phyloP scores from a whole-genome alignment of 1,140 invertebrate genomes.

The Philopotamus ludificatus region DNA sequence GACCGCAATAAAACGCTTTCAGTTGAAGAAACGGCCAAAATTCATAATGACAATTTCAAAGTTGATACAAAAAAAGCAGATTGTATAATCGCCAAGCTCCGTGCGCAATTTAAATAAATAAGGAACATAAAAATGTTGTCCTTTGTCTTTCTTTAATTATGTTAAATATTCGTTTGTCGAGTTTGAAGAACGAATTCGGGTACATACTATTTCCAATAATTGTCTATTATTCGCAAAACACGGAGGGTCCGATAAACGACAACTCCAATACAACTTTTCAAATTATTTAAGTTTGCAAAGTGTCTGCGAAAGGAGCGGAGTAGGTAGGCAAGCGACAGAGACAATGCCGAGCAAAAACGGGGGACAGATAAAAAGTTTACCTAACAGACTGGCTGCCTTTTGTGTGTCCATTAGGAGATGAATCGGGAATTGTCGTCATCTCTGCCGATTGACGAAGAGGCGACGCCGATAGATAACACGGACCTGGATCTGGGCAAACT shows the following conservation, averaged over 20 bases:
- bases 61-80: no score
- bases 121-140: no score
- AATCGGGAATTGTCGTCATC: background rate
- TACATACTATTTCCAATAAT: background rate
- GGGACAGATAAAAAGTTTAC: background rate
- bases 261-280: constrained; percentile 3
- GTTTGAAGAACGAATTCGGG: background rate
- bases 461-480: background rate
- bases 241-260: background rate
- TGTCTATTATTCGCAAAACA: background rate
- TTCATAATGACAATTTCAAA: no score
- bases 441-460: background rate
- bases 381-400: constrained; percentile 8
- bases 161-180: background rate
- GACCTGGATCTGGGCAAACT: background rate
- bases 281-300: background rate
- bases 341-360: background rate
- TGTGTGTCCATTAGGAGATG: constrained; percentile 18
- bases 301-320: background rate
- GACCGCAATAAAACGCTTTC: background rate
- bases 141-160: no score
- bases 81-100: background rate
- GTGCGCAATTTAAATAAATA: background rate
- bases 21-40: background rate
- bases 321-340: no score